These are phyloP conservation scores for Drosophila littoralis DNA, from an alignment of 1,140 invertebrate genomes.

Conservation along the genomic window DNA sequence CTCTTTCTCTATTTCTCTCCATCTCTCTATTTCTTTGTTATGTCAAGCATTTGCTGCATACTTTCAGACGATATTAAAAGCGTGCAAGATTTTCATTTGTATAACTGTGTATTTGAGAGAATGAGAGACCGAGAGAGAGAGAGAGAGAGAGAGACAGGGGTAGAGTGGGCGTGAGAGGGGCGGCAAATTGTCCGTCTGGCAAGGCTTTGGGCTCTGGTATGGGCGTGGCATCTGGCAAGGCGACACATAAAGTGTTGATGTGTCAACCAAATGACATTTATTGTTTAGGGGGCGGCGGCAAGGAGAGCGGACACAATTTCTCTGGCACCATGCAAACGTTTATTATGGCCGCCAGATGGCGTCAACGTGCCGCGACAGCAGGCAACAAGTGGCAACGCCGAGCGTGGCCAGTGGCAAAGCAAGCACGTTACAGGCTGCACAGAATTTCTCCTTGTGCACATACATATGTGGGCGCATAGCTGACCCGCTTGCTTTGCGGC, in stretches of 20 bases:
- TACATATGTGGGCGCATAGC: neutral
- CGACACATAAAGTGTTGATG: conserved; percentile 79
- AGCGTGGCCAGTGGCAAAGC: neutral
- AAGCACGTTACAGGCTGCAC: too few species aligned
- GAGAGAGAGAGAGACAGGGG: neutral
- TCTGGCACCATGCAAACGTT: conserved; percentile 38
- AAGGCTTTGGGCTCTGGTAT: neutral
- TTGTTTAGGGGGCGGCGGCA: conserved; percentile 55
- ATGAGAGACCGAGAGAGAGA: neutral
- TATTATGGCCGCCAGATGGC: conserved; percentile 73
- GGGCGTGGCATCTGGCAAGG: conserved; percentile 35
- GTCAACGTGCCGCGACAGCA: conserved; percentile 32
- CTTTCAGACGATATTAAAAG: conserved; percentile 74
- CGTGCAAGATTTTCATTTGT: conserved; percentile 76
- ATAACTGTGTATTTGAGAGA: conserved; percentile 11
- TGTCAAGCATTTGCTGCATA: conserved; percentile 57
- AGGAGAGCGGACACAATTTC: conserved; percentile 20
- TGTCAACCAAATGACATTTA: conserved; percentile 80
- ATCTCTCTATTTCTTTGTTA: neutral
- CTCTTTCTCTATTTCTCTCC: neutral
- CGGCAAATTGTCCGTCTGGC: neutral
- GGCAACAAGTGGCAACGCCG: conserved; percentile 60
- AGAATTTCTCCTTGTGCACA: too few species aligned
- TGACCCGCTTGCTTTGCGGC: neutral
- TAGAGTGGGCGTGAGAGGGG: neutral